Evolutionary conservation across 1,140 invertebrate genomes (phyloP).

Genomic region (Macrobrachium nipponense): DNA sequence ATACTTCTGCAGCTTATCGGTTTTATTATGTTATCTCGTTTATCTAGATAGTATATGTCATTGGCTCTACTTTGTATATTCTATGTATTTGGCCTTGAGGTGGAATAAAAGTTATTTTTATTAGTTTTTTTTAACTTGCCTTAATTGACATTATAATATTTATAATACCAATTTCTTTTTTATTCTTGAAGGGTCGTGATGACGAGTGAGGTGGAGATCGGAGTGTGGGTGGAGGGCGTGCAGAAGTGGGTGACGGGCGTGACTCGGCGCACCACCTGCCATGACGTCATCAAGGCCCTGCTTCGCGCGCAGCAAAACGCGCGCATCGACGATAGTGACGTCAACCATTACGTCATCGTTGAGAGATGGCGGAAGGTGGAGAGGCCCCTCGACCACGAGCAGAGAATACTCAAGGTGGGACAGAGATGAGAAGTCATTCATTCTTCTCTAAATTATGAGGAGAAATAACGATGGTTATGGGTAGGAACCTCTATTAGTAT

Average conservation of each 20-base stretch:
- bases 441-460: background rate
- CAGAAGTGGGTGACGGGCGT: slow-evolving; percentile 85
- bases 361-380: slow-evolving; percentile 75
- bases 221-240: slow-evolving; percentile 80
- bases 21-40: too few relatives aligned
- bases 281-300: slow-evolving; percentile 80
- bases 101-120: too few relatives aligned
- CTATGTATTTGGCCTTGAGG: too few relatives aligned
- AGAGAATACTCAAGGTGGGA: slow-evolving; percentile 77
- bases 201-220: slow-evolving; percentile 73
- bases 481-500: too few relatives aligned
- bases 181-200: slow-evolving; percentile 28
- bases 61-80: too few relatives aligned
- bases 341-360: slow-evolving; percentile 66
- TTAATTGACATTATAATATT: background rate
- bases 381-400: slow-evolving; percentile 76
- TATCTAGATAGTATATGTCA: too few relatives aligned
- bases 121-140: background rate
- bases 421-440: background rate
- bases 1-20: too few relatives aligned
- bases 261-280: slow-evolving; percentile 80
- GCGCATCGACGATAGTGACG: slow-evolving; percentile 64
- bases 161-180: background rate
- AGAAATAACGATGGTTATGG: too few relatives aligned
- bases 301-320: slow-evolving; percentile 68